phyloP scores from a whole-genome alignment of 1,140 invertebrate genomes.

The Drosophila arizonae region DNA sequence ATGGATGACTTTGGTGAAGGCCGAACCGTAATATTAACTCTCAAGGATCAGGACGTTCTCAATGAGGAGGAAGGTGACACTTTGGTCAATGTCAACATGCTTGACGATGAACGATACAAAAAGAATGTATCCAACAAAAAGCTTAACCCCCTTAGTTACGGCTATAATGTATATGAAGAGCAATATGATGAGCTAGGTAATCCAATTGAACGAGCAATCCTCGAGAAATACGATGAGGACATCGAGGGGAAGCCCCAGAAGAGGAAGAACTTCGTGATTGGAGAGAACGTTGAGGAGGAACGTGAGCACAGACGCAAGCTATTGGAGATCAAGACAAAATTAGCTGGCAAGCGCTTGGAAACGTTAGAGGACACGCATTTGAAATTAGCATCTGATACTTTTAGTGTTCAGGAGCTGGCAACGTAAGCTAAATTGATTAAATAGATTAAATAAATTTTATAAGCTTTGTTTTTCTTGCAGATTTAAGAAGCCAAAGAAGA shows the following conservation, averaged over 20 bases:
- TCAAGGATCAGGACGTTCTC: slow-evolving; percentile 96
- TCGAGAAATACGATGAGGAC: slow-evolving; percentile 98
- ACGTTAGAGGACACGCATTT: slow-evolving; percentile 87
- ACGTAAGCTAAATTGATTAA: slow-evolving; percentile 75
- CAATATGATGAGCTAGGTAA: slow-evolving; percentile 93
- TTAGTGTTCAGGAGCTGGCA: slow-evolving; percentile 90
- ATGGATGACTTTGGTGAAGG: slow-evolving; percentile 92
- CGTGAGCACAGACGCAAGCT: slow-evolving; percentile 84
- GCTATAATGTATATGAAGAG: slow-evolving; percentile 94
- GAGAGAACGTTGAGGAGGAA: slow-evolving; percentile 84
- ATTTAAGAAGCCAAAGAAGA: slow-evolving; percentile 98
- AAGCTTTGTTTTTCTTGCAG: slow-evolving; percentile 69
- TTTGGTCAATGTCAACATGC: slow-evolving; percentile 97
- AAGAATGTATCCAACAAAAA: slow-evolving; percentile 94
- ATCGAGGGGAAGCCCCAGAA: slow-evolving; percentile 90
- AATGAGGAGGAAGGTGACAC: slow-evolving; percentile 95
- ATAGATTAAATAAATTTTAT: background rate
- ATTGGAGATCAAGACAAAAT: slow-evolving; percentile 84
- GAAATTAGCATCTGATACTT: slow-evolving; percentile 94
- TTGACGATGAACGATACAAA: slow-evolving; percentile 96
- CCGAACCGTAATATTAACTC: slow-evolving; percentile 92
- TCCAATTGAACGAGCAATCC: slow-evolving; percentile 87
- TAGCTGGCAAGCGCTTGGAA: slow-evolving; percentile 89
- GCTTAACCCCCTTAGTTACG: slow-evolving; percentile 91
- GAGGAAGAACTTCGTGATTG: slow-evolving; percentile 91